Evolutionary conservation across 1,140 invertebrate genomes (phyloP).

Genomic region (Gyrodactylus bullatarudis): DNA sequence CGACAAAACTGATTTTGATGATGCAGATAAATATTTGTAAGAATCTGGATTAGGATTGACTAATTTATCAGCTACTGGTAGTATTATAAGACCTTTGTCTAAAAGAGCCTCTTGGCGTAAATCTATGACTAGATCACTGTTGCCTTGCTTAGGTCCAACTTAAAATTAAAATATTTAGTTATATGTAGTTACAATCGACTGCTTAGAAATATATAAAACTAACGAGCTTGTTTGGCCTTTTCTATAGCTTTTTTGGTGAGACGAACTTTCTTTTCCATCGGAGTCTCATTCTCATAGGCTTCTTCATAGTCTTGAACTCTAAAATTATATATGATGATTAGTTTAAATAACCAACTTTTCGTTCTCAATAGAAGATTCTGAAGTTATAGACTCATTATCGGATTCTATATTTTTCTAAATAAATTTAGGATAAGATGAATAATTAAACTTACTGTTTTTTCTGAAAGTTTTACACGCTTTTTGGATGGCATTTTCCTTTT

Average conservation of each 20-base stretch:
- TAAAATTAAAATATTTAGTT: too few species aligned
- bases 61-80: not conserved
- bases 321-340: not conserved
- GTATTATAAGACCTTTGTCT: not conserved
- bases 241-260: not conserved
- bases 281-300: not conserved
- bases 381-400: not conserved
- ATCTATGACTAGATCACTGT: not conserved
- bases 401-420: not conserved
- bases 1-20: not conserved
- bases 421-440: not conserved
- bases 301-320: not conserved
- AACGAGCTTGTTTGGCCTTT: not conserved
- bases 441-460: not conserved
- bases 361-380: not conserved
- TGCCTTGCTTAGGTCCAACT: not conserved
- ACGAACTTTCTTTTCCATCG: not conserved
- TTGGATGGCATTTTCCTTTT: not conserved
- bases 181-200: too few species aligned
- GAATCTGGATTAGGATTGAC: not conserved
- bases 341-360: too few species aligned
- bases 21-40: not conserved
- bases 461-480: not conserved
- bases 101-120: not conserved
- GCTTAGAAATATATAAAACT: too few species aligned